Evolutionary conservation across 2,113 vertebrate species (phyloP), one percentile per base, ranked within the genome.

Genomic region (Phrynosoma platyrhinos): DNA sequence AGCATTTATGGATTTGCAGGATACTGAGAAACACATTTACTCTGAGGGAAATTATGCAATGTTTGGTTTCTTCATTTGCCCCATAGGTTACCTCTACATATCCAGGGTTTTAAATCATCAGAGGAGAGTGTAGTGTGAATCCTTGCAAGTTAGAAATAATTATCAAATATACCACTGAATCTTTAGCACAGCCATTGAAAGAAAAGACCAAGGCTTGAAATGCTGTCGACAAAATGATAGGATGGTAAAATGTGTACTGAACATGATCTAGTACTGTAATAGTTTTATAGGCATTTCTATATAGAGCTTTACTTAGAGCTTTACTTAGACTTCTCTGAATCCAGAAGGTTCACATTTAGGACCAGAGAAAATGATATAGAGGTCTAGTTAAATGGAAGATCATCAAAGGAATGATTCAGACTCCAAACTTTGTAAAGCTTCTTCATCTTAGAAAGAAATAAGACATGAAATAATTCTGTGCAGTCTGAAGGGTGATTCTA

Each of bases 261-360:
- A 81, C 18, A 81, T 32, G 32, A 64, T 64, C 55, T 64, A 81
- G 32, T 40, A 84, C 0, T 84, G 52, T 40, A 58, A 62, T 32
- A 14, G 2, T 52, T 83, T 75, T 40, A 36, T 40, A 36, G n/a
- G 32, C 7, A 9, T 55, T 58, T 52, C n/a, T 53, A 84, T 55
- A 53, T 47, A n/a, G 36, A 36, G 36, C 36, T 36, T 36, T 36
- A 36, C 36, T 36, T 47, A 7, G 9, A 52, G 2, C 69, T 84
- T 25, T 76, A 36, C 9, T 23, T 58, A 75, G n/a, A 32, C 16
- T 84, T 62, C 53, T 75, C 55, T 72, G n/a, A 27, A 62, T 32
- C 52, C 69, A 84, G 20, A 74, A 75, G 83, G 21, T 84, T 84
- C 71, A 58, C 5, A 84, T 84, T 58, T 75, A 84, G 47, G 52